phyloP scores from a whole-genome alignment of 2,797 vertebrate species.

The Gorsachius magnificus region DNA sequence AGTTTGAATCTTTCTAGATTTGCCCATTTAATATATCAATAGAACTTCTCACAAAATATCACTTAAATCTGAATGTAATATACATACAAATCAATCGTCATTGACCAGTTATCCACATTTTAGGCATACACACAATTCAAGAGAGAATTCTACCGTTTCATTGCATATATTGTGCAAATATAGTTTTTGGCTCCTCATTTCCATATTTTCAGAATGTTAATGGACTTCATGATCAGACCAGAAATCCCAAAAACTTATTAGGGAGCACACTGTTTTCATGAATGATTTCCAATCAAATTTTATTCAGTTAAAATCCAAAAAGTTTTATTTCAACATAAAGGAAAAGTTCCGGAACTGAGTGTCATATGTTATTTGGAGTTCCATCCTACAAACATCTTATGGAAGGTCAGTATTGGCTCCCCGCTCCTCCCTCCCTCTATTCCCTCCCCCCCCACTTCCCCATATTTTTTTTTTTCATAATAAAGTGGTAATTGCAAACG shows the following conservation, averaged over 20 bases:
- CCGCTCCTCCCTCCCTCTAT: not conserved
- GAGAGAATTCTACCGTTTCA: slow-evolving; percentile 52
- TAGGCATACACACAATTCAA: slow-evolving; percentile 71
- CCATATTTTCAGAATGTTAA: slow-evolving; percentile 58
- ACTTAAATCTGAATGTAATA: slow-evolving; percentile 67
- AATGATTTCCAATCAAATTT: slow-evolving; percentile 42
- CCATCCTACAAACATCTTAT: slow-evolving; percentile 39
- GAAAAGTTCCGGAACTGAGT: slow-evolving; percentile 31
- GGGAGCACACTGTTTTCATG: slow-evolving; percentile 49
- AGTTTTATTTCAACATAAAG: slow-evolving; percentile 59
- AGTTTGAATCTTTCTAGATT: slow-evolving; percentile 70
- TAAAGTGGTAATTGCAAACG: slow-evolving; percentile 57
- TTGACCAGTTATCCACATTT: slow-evolving; percentile 67
- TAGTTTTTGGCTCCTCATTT: slow-evolving; percentile 49
- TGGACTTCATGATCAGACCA: slow-evolving; percentile 61
- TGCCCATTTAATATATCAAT: slow-evolving; percentile 73
- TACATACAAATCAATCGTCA: slow-evolving; percentile 63
- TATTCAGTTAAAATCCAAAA: slow-evolving; percentile 62
- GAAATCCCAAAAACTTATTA: slow-evolving; percentile 55
- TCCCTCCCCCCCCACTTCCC: not conserved
- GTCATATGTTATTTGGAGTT: slow-evolving; percentile 40
- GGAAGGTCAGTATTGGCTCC: slow-evolving; percentile 67
- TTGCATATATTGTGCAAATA: slow-evolving; percentile 70
- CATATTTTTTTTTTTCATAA: not conserved
- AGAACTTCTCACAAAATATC: slow-evolving; percentile 71